These are phyloP conservation scores for Laspeyria flexula DNA, from an alignment of 2,888 invertebrate genomes.

Conservation along the genomic window DNA sequence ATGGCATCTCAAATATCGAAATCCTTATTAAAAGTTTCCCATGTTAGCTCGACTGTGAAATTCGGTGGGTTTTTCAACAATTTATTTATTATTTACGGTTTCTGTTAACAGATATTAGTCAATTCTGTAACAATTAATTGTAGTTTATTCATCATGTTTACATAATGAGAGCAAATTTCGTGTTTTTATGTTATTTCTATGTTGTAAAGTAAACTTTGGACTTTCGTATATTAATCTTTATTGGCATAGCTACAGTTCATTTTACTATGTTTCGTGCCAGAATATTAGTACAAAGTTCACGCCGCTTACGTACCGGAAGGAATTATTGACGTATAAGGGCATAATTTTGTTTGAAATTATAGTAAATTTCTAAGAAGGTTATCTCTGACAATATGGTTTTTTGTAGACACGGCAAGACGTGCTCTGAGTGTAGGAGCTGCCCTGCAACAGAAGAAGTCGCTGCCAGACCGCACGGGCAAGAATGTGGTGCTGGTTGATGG, in stretches of 20 bases:
- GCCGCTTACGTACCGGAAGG: conserved; percentile 18
- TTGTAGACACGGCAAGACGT: conserved; percentile 76
- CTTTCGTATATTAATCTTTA: conserved; percentile 42
- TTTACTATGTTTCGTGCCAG: conserved; percentile 50
- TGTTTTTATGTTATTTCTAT: conserved; percentile 12
- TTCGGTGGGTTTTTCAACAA: conserved; percentile 64
- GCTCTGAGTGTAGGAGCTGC: conserved; percentile 83
- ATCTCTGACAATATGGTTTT: too few relatives aligned
- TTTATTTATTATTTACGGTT: background rate
- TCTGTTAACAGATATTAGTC: background rate
- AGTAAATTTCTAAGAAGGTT: background rate
- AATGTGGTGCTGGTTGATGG: conserved; percentile 99
- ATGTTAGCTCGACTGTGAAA: conserved; percentile 70
- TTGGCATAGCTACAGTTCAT: conserved; percentile 61
- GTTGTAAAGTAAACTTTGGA: conserved; percentile 66
- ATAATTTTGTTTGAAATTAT: background rate
- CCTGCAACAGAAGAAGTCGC: conserved; percentile 83
- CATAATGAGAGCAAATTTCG: background rate
- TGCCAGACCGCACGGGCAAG: conserved; percentile 88
- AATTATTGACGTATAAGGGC: conserved; percentile 7
- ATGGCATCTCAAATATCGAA: conserved; percentile 82
- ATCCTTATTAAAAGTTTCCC: conserved; percentile 71
- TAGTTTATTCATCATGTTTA: background rate
- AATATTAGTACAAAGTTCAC: conserved; percentile 35
- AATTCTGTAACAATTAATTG: background rate